Evolutionary conservation across 2,888 invertebrate species (phyloP).

Genomic region (Andrena minutula): DNA sequence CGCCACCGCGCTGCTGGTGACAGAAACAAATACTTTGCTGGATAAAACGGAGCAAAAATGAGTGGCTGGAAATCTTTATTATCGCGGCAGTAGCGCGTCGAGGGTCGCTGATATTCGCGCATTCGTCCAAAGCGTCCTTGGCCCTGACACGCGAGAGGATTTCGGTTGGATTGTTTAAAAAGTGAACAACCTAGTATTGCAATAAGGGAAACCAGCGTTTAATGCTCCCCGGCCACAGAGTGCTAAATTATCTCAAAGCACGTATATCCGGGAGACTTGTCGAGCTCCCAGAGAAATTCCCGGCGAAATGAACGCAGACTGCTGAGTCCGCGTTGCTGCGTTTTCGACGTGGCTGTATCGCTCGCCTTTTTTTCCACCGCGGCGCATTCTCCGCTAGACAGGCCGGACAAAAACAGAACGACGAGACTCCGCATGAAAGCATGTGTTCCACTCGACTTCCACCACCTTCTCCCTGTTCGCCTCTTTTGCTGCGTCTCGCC

Average conservation of each 20-base stretch:
- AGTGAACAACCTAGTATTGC: not conserved
- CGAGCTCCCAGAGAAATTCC: not conserved
- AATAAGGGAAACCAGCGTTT: not conserved
- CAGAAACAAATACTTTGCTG: constrained; percentile 40
- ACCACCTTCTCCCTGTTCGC: not conserved
- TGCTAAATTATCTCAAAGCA: too few species aligned
- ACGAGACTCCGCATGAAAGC: constrained; percentile 52
- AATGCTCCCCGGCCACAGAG: not conserved
- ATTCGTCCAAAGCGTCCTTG: not conserved
- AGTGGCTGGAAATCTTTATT: constrained; percentile 33
- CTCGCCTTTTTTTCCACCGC: constrained; percentile 18
- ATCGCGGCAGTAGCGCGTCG: not conserved
- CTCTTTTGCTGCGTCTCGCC: not conserved
- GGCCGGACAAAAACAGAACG: constrained; percentile 41
- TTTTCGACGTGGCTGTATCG: constrained; percentile 5
- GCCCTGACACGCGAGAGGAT: not conserved
- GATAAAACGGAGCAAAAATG: constrained; percentile 18
- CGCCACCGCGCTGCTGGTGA: constrained; percentile 10
- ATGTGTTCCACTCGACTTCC: constrained; percentile 50
- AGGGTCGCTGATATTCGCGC: not conserved
- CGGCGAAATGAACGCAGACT: not conserved
- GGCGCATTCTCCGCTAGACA: not conserved
- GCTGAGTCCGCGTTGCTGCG: not conserved
- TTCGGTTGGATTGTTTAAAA: not conserved
- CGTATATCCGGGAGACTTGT: too few species aligned